Base-by-base conservation (phyloP, 2,113 vertebrate species). In the Corythoichthys intestinalis region DNA sequence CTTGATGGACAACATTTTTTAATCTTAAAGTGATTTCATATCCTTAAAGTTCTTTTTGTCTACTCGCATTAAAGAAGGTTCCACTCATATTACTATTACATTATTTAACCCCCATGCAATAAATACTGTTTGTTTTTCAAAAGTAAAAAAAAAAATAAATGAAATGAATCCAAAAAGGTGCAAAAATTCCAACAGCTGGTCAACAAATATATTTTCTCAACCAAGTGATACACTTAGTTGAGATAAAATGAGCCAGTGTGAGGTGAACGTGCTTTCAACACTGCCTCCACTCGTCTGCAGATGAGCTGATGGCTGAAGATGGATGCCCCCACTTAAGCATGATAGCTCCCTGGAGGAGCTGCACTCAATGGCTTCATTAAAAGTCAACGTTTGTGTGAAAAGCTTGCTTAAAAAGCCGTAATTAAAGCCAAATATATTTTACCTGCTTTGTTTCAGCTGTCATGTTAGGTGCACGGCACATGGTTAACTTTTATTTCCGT, bases 301-400 rank as follows among this genome's bases (percentile, higher is more conserved):
- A 85, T 69, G 79, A 86, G 86, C 85, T 86, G 88, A 77, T 87
- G 86, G 88, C 79, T 91, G 86, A 91, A 91, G 89, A 90, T 87
- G 87, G 87, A 91, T 91, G 83, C 89, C 83, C 87, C 89, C 87
- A 89, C 88, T 91, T 89, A 88, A 84, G 86, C 88, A 87, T 89
- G 87, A 91, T 89, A 87, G 87, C 85, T 90, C 90, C 89, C 90
- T 67, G 80, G 90, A 90, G 90, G 82, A 90, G 87, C 81, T 83
- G 84, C 86, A 88, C 78, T 90, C 89, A 90, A 90, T 90, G 83
- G 86, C 85, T 90, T 91, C 89, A 91, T 90, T 90, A 90, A 89
- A 90, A 91, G 88, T 87, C 85, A 91, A 88, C 80, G 67, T 88
- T 89, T 71, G 74, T 69, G 84, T 86, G 86, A 87, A 90, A 91